Conservation (phyloP, 2,888 invertebrate species). For the Hetaerina titia region DNA sequence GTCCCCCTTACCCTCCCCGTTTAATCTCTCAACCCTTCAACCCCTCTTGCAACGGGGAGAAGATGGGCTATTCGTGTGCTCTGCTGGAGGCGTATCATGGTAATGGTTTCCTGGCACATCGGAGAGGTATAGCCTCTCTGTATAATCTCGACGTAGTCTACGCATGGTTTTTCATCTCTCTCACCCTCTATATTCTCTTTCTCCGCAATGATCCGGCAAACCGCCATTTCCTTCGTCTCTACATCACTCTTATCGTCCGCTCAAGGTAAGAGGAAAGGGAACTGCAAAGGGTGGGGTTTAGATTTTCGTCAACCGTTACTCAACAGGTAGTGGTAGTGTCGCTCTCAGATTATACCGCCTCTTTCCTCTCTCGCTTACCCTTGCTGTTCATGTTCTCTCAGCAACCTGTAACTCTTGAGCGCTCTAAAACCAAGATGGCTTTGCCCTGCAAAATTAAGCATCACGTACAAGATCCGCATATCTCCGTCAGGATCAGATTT, state of each 20-base stretch:
- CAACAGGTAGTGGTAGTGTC: conserved; percentile 62
- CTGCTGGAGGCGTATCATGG: conserved; percentile 38
- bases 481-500: too few species aligned
- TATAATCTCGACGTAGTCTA: conserved; percentile 45
- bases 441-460: not conserved
- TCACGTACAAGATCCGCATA: not conserved
- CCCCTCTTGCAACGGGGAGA: conserved; percentile 4
- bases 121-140: conserved; percentile 32
- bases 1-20: not conserved
- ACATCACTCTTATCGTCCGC: conserved; percentile 20
- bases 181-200: conserved; percentile 4
- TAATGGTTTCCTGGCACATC: conserved; percentile 62
- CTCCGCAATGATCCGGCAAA: conserved; percentile 33
- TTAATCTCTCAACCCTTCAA: conserved; percentile 20
- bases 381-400: not conserved
- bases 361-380: not conserved
- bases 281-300: not conserved
- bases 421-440: not conserved
- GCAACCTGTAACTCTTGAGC: conserved; percentile 18
- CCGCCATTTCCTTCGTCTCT: not conserved
- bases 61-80: conserved; percentile 51
- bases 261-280: conserved; percentile 18
- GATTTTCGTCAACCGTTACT: conserved; percentile 51
- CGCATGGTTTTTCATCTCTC: conserved; percentile 28
- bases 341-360: not conserved